phyloP scores from a whole-genome alignment of 2,113 vertebrate species.

The Sturnus vulgaris region DNA sequence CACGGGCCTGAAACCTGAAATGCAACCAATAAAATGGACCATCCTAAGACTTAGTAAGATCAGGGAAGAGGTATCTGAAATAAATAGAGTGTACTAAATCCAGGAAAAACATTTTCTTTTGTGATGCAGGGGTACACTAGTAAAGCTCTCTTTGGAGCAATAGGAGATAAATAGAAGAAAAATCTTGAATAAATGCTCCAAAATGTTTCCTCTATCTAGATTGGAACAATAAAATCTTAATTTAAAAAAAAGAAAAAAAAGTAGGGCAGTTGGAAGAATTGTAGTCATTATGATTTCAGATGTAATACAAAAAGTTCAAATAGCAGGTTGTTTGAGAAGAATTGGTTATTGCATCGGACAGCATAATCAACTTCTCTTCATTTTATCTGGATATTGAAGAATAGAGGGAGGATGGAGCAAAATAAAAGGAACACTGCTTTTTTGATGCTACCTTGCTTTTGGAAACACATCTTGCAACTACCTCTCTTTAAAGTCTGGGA shows the following conservation, averaged over 20 bases:
- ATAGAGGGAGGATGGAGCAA: accelerated
- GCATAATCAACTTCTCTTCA: neutral
- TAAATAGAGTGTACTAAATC: neutral
- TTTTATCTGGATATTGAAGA: neutral
- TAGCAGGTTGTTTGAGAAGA: neutral
- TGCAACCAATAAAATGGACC: neutral
- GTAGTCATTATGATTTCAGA: neutral
- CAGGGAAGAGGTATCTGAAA: neutral
- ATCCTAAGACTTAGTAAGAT: neutral
- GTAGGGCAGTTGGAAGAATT: neutral
- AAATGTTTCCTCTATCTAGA: neutral
- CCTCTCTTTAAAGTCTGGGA: neutral
- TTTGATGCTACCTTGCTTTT: neutral
- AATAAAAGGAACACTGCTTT: accelerated
- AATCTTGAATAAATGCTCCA: neutral
- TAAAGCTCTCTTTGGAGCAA: neutral
- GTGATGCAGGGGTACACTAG: neutral
- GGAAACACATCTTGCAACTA: neutral
- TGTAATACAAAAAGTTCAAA: neutral
- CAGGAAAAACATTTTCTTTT: neutral
- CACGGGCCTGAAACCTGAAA: neutral
- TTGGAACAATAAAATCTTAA: neutral
- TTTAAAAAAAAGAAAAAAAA: neutral
- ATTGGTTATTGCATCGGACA: neutral
- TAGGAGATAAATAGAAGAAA: neutral